These are phyloP conservation scores for Brachionus asplanchnoidis DNA, from an alignment of 1,140 invertebrate species.

Conservation along the genomic window DNA sequence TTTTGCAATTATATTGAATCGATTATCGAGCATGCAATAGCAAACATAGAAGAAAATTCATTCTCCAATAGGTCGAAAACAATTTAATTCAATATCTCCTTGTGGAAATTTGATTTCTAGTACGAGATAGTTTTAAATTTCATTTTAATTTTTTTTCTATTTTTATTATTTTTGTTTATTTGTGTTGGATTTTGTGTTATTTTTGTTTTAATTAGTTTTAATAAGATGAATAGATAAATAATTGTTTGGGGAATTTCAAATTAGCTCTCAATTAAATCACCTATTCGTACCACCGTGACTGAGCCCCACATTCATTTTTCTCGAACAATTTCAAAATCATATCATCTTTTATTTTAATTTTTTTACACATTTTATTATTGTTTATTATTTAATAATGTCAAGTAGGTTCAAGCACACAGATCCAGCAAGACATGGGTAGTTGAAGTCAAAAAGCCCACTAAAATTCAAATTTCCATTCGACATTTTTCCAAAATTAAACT, in stretches of 20 bases:
- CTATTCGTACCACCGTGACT: background rate
- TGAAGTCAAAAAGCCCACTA: no score
- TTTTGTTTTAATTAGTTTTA: slow-evolving; percentile 28
- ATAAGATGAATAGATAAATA: slow-evolving; percentile 27
- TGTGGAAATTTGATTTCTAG: slow-evolving; percentile 36
- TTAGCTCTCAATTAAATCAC: background rate
- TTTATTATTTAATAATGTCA: background rate
- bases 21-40: background rate
- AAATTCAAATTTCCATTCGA: no score
- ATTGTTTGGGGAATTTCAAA: background rate
- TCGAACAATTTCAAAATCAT: background rate
- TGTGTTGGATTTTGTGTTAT: slow-evolving; percentile 16
- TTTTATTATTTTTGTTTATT: background rate
- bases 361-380: background rate
- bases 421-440: no score
- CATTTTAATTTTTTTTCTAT: background rate
- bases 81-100: slow-evolving; percentile 36
- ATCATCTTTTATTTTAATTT: background rate
- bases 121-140: slow-evolving; percentile 23
- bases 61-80: slow-evolving; percentile 21
- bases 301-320: background rate
- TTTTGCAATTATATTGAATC: background rate
- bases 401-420: no score
- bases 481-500: no score
- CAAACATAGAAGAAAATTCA: background rate